phyloP scores from a whole-genome alignment of 2,113 vertebrate genomes.

The Centropus unirufus region DNA sequence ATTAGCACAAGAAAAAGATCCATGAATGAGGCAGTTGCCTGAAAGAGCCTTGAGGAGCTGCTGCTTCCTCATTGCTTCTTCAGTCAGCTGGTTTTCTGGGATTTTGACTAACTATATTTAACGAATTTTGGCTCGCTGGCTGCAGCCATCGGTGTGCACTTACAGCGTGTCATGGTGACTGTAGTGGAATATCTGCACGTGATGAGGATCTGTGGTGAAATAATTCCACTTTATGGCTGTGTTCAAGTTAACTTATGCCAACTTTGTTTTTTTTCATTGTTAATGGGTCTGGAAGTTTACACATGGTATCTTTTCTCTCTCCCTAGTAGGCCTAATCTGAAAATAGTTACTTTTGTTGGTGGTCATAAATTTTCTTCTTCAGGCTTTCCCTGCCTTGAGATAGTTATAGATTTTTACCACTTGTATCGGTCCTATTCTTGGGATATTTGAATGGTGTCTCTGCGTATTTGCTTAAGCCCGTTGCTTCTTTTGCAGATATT shows the following conservation, averaged over 20 bases:
- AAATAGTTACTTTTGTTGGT: background rate
- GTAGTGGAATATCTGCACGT: background rate
- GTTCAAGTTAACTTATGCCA: background rate
- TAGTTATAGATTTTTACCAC: background rate
- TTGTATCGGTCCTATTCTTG: background rate
- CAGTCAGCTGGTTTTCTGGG: background rate
- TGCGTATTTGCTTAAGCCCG: background rate
- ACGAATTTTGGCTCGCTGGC: background rate
- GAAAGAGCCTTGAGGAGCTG: background rate
- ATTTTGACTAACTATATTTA: background rate
- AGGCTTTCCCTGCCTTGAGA: background rate
- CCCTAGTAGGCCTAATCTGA: background rate
- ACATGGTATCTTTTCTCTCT: background rate
- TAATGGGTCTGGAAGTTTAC: background rate
- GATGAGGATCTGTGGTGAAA: background rate
- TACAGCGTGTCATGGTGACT: background rate
- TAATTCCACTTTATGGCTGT: background rate
- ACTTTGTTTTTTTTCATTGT: background rate
- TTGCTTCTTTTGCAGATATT: constrained; percentile 31
- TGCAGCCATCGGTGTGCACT: background rate
- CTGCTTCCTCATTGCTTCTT: background rate
- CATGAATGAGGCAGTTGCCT: background rate
- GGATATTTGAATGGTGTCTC: background rate
- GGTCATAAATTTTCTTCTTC: background rate
- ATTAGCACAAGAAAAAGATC: background rate